These are phyloP conservation scores for Agrochola lychnidis DNA, from an alignment of 2,888 invertebrate species.

Conservation along the genomic window DNA sequence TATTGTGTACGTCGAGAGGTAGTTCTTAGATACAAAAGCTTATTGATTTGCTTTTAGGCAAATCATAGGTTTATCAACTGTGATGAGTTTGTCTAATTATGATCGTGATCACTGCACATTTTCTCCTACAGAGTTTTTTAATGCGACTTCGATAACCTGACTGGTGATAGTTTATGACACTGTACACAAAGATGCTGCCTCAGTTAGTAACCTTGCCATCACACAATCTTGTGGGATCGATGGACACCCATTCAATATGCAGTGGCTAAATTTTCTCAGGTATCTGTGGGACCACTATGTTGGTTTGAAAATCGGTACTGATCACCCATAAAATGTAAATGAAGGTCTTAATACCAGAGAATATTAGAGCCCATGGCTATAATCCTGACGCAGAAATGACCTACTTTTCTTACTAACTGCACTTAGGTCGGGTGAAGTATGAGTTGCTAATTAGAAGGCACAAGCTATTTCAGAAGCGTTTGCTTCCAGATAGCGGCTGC, in stretches of 20 bases:
- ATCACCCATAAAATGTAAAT: not conserved
- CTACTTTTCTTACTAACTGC: not conserved
- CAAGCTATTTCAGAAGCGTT: not conserved
- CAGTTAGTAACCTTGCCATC: not conserved
- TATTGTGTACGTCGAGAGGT: not conserved
- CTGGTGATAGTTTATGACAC: not conserved
- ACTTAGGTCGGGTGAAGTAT: not conserved
- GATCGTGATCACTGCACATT: not conserved
- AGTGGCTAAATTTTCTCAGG: no score
- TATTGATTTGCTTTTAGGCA: no score
- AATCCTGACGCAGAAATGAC: not conserved
- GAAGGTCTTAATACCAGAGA: not conserved
- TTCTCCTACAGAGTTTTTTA: not conserved
- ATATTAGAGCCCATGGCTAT: not conserved
- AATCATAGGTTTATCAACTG: not conserved
- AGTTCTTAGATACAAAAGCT: no score
- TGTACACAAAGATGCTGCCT: not conserved
- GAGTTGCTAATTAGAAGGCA: not conserved
- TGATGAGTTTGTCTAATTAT: not conserved
- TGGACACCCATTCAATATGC: not conserved
- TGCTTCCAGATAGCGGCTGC: not conserved
- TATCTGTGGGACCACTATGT: no score
- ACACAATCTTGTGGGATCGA: not conserved
- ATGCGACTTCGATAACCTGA: not conserved
- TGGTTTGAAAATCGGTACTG: not conserved